Evolutionary conservation across 2,888 invertebrate species (phyloP).

Genomic region (Tenthredo mesomela): DNA sequence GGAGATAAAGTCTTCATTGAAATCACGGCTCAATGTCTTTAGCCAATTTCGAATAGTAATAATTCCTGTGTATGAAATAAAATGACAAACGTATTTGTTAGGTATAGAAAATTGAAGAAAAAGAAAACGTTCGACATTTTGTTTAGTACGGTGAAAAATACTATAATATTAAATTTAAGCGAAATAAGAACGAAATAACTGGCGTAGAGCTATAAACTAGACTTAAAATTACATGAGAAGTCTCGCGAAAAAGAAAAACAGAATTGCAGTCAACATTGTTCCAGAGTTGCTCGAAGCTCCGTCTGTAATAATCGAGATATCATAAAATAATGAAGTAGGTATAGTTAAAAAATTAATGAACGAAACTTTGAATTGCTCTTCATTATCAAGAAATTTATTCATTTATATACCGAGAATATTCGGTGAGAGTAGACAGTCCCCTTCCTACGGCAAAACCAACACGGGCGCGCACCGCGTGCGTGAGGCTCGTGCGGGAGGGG

Average conservation of each 20-base stretch:
- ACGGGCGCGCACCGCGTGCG: too few relatives aligned
- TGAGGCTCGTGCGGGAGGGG: too few relatives aligned
- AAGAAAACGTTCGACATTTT: background rate
- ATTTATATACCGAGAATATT: too few relatives aligned
- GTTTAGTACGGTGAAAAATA: background rate
- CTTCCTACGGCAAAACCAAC: too few relatives aligned
- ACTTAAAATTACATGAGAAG: background rate
- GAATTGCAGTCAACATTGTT: conserved; percentile 9
- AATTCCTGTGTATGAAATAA: background rate
- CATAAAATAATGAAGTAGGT: background rate
- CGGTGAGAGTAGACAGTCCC: too few relatives aligned
- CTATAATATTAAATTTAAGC: background rate
- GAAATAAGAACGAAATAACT: background rate
- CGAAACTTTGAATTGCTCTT: background rate
- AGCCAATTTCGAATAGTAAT: background rate
- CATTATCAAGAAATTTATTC: too few relatives aligned
- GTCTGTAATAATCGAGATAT: background rate
- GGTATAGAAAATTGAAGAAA: background rate
- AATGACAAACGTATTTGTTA: background rate
- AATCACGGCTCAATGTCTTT: background rate
- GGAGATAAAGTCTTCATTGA: background rate
- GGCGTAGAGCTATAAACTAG: too few relatives aligned
- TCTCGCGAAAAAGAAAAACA: background rate
- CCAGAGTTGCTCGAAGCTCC: conserved; percentile 33
- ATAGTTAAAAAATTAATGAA: background rate